A percentile compares a stretch with the other conserved stretches of the same genome.
phyloP scores from a whole-genome alignment of 1,140 invertebrate genomes.

The Thalassaphorura encarpata region DNA sequence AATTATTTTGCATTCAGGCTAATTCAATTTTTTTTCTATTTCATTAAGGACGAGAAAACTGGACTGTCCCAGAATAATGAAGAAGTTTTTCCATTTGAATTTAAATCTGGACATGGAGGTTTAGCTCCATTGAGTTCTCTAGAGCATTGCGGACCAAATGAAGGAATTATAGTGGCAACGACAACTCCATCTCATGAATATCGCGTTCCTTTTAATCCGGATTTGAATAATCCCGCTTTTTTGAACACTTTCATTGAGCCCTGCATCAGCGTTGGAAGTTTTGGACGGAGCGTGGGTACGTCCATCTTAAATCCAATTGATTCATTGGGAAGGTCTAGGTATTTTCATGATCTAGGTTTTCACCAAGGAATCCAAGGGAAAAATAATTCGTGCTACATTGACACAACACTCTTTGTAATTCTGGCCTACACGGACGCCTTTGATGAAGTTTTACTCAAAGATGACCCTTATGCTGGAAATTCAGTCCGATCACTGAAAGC shows the following conservation, averaged over 20 bases:
- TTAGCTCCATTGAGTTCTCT: not conserved
- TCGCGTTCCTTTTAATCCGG: not conserved
- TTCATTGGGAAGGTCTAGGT: not conserved
- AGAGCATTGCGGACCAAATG: not conserved
- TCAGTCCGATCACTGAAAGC: not conserved
- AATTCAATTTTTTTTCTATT: not conserved
- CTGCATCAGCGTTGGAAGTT: not conserved
- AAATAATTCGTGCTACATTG: not conserved
- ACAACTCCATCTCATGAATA: not conserved
- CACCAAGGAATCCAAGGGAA: not conserved
- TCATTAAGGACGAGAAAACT: not conserved
- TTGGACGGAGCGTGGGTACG: not conserved
- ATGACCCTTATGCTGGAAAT: not conserved
- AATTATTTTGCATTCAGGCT: not conserved
- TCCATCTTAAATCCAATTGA: not conserved
- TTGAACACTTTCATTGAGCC: not conserved
- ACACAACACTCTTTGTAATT: not conserved
- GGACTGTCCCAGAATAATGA: not conserved
- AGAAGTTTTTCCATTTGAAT: not conserved
- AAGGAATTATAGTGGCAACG: not conserved
- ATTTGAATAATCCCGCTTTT: no score
- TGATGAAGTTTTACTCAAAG: not conserved
- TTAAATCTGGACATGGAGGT: not conserved
- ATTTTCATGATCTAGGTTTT: not conserved
- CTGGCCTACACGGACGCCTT: not conserved